Conservation (phyloP, 2,888 invertebrate species). For the Epinotia bilunana region DNA sequence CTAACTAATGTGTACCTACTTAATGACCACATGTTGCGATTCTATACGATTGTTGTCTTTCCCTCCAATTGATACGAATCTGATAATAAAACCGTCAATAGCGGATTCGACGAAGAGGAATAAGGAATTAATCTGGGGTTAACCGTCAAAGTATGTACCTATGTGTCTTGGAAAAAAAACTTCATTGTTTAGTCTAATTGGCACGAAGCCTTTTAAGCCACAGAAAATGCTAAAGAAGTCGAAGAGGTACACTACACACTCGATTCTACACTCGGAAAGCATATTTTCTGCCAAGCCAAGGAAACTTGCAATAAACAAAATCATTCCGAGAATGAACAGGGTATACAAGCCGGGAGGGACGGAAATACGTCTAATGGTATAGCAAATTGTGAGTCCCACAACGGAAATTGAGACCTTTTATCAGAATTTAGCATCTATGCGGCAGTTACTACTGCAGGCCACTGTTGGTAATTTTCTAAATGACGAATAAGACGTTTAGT, state of each 20-base stretch:
- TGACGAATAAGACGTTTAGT: slow-evolving; percentile 19
- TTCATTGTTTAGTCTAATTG: too few relatives aligned
- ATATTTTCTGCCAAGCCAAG: too few relatives aligned
- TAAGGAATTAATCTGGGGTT: too few relatives aligned
- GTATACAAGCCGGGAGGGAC: slow-evolving; percentile 14
- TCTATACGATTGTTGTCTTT: background rate
- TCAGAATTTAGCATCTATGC: slow-evolving; percentile 29
- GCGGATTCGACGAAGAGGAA: too few relatives aligned
- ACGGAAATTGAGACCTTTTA: slow-evolving; percentile 34
- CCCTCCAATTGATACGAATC: background rate
- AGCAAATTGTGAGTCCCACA: slow-evolving; percentile 33
- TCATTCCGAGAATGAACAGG: slow-evolving; percentile 6
- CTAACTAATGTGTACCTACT: background rate
- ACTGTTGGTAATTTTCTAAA: slow-evolving; percentile 31
- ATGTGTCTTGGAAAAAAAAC: too few relatives aligned
- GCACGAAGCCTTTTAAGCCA: background rate
- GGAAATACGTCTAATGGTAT: slow-evolving; percentile 28
- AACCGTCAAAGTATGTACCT: too few relatives aligned
- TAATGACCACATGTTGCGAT: background rate
- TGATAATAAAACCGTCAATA: too few relatives aligned
- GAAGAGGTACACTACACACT: background rate
- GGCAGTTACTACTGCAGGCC: slow-evolving; percentile 18
- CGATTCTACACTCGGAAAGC: background rate
- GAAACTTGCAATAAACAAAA: slow-evolving; percentile 25
- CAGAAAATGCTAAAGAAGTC: background rate